Conservation (phyloP, 2,797 vertebrate species). For the Myioborus melanocephalus region DNA sequence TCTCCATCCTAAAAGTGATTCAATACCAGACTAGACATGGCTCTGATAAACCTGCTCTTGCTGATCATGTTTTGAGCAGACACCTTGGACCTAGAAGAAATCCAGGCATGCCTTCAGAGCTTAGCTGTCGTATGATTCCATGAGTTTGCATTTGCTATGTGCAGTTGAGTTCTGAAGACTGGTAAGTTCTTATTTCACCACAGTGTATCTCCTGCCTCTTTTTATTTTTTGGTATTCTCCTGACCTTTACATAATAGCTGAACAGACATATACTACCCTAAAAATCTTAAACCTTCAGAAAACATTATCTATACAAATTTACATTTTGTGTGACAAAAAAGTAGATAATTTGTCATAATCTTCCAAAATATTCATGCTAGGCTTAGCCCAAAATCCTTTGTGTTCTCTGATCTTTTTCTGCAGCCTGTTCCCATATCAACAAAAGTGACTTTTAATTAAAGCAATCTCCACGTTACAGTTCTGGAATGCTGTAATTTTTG, state of each 20-base stretch:
- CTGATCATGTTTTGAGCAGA: not conserved
- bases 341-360: not conserved
- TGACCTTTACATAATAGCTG: not conserved
- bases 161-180: not conserved
- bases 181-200: not conserved
- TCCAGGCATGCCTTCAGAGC: not conserved
- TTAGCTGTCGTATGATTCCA: not conserved
- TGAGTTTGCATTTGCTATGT: not conserved
- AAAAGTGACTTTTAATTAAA: constrained; percentile 44
- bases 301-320: not conserved
- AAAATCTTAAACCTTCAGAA: not conserved
- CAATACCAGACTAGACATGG: not conserved
- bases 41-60: not conserved
- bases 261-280: not conserved
- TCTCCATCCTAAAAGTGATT: not conserved
- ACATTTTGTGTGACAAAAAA: not conserved
- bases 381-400: not conserved
- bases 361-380: not conserved
- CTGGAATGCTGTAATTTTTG: not conserved
- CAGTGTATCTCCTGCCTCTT: not conserved
- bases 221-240: not conserved
- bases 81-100: not conserved
- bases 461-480: not conserved
- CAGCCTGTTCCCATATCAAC: not conserved
- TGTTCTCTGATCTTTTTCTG: not conserved